Evolutionary conservation across 2,113 vertebrate genomes (phyloP), one percentile per base, ranked within the genome.

Genomic region (Suncus etruscus): DNA sequence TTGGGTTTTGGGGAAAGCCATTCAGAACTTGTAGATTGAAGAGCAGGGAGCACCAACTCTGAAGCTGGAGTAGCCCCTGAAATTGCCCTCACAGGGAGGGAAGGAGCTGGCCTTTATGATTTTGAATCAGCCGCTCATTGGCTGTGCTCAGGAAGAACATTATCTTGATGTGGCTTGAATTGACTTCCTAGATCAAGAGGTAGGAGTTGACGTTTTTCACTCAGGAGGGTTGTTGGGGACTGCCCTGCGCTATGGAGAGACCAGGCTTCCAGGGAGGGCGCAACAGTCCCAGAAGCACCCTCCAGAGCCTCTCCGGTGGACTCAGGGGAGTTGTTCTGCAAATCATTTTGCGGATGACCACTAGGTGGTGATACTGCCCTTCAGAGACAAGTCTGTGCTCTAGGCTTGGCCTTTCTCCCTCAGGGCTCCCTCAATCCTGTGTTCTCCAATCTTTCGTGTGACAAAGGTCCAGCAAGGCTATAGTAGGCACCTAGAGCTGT

Each of bases 351-450:
- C 50, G 16, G 5, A 66, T 68, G 0, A 58, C 89, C 96, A 93
- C 94, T 68, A 96, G 95, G 50, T 91, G 95, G 93, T 65, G 90
- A 25, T 73, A n/a, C 87, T 51, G 14, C n/a, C 61, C 72, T 15
- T 31, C 47, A 51, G 8, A 20, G 63, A 68, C 12, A 54, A 15
- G 15, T 32, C 82, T n/a, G 24, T 20, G 15, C 70, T 1, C 16
- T 16, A 24, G 65, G 77, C 76, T 7, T 48, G 32, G 10, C 32
- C 16, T 0, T 45, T 11, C 31, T 83, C 45, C 14, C 8, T 20
- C 51, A n/a, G 20, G 1, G 4, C 51, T 32, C 8, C 15, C 1
- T 18, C 10, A 54, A 16, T 32, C 20, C 22, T 7, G 32, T 1
- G 7, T 15, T 3, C 32, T 18, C 31, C 68, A 11, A 32, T 39